Conservation (phyloP, 1,140 invertebrate species). For the Zaprionus vittiger region DNA sequence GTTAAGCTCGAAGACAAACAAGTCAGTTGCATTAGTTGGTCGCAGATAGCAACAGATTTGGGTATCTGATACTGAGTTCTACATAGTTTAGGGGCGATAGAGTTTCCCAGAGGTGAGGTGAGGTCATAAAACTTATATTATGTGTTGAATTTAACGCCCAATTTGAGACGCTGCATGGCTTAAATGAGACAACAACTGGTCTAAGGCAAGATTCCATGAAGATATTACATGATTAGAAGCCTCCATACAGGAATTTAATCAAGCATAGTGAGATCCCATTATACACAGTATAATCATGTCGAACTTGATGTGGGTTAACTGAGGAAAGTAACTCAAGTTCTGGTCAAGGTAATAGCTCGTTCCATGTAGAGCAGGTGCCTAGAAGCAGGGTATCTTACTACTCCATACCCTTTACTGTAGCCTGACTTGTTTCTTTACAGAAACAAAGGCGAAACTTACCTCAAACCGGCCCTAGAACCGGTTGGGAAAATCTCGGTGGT, state of each 20-base stretch:
- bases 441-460: slow-evolving; percentile 13
- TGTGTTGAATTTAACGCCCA: slow-evolving; percentile 71
- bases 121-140: slow-evolving; percentile 68
- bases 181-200: slow-evolving; percentile 30
- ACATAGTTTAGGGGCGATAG: slow-evolving; percentile 46
- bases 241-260: slow-evolving; percentile 1
- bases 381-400: not conserved
- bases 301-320: not conserved
- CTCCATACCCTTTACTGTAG: not conserved
- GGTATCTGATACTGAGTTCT: slow-evolving; percentile 9
- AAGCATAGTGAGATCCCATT: not conserved
- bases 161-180: slow-evolving; percentile 45
- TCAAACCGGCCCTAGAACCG: slow-evolving; percentile 40
- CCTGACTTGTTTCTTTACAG: not conserved
- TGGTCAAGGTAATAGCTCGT: not conserved
- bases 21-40: slow-evolving; percentile 56
- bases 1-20: slow-evolving; percentile 72
- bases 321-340: not conserved
- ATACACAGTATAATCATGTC: not conserved
- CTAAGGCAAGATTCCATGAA: slow-evolving; percentile 6
- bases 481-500: slow-evolving; percentile 23
- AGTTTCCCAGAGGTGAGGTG: slow-evolving; percentile 21
- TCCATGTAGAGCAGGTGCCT: no score
- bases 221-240: slow-evolving; percentile 10
- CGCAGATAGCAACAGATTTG: slow-evolving; percentile 32